Percentiles rank a stretch among this genome's conserved stretches.
Evolutionary conservation across 2,888 invertebrate species (phyloP).

Genomic region (Caenorhabditis macrosperma): DNA sequence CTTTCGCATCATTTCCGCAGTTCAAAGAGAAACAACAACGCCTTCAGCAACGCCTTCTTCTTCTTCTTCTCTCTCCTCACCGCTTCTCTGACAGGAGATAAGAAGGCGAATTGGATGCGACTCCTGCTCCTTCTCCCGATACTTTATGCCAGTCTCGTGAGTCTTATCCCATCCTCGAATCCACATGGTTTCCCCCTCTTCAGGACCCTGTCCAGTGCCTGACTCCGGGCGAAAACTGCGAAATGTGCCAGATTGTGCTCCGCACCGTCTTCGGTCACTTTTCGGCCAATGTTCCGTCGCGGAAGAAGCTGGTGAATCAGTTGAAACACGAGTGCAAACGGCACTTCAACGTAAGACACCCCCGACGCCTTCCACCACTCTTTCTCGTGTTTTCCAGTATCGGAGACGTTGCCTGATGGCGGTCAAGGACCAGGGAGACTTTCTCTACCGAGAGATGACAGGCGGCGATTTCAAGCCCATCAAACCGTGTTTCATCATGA

Average conservation of each 20-base stretch:
- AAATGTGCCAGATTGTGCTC: conserved; percentile 66
- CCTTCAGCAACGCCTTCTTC: not conserved
- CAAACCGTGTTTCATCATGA: conserved; percentile 62
- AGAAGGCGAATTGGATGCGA: conserved; percentile 29
- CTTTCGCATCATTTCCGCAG: conserved; percentile 28
- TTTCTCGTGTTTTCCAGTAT: conserved; percentile 66
- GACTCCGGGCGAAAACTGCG: conserved; percentile 68
- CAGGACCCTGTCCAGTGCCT: conserved; percentile 36
- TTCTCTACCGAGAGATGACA: conserved; percentile 64
- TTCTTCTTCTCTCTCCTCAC: not conserved
- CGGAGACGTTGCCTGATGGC: conserved; percentile 68
- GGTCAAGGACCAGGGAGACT: conserved; percentile 63
- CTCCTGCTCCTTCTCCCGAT: conserved; percentile 25
- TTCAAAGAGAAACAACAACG: conserved; percentile 28
- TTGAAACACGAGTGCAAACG: conserved; percentile 76
- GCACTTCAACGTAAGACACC: conserved; percentile 70
- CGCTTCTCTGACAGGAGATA: not conserved
- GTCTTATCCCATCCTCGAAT: not conserved
- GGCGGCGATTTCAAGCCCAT: conserved; percentile 65
- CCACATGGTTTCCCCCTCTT: not conserved
- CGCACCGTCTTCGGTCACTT: conserved; percentile 71
- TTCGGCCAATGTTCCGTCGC: conserved; percentile 60
- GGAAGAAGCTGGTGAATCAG: conserved; percentile 64
- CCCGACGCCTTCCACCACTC: no score
- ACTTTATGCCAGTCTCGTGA: conserved; percentile 32